phyloP scores from a whole-genome alignment of 2,888 invertebrate genomes.

The Acronicta aceris region DNA sequence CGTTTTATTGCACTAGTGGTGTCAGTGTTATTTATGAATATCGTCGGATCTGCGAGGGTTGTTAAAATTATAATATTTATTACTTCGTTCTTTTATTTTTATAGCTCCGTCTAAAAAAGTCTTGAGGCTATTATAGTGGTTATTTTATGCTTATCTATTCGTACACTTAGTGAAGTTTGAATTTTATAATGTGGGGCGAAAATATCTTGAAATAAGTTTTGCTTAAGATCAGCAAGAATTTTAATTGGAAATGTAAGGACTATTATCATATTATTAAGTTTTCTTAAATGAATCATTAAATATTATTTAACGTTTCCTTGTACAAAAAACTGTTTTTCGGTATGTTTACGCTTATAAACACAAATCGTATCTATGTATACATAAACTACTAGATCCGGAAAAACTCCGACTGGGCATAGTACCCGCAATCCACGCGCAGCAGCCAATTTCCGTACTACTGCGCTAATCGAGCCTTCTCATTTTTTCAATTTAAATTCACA shows the following conservation, averaged over 20 bases:
- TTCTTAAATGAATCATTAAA: not conserved
- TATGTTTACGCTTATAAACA: no score
- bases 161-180: slow-evolving; percentile 46
- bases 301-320: no score
- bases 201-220: slow-evolving; percentile 18
- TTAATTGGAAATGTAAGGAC: not conserved
- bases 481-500: no score
- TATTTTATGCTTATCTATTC: slow-evolving; percentile 60
- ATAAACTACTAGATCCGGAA: no score
- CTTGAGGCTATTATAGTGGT: slow-evolving; percentile 26
- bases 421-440: no score
- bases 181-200: slow-evolving; percentile 9
- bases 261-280: not conserved
- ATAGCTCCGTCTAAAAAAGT: slow-evolving; percentile 40
- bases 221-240: slow-evolving; percentile 6
- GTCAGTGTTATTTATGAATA: slow-evolving; percentile 58
- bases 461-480: no score
- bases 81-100: slow-evolving; percentile 51
- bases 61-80: slow-evolving; percentile 64
- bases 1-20: slow-evolving; percentile 51
- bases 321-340: no score
- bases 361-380: no score
- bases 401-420: no score
- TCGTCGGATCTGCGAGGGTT: slow-evolving; percentile 28
- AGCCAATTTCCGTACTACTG: no score